Percentiles rank a stretch among this genome's conserved stretches.
Evolutionary conservation across 2,888 invertebrate genomes (phyloP).

Genomic region (Odontothrips loti): DNA sequence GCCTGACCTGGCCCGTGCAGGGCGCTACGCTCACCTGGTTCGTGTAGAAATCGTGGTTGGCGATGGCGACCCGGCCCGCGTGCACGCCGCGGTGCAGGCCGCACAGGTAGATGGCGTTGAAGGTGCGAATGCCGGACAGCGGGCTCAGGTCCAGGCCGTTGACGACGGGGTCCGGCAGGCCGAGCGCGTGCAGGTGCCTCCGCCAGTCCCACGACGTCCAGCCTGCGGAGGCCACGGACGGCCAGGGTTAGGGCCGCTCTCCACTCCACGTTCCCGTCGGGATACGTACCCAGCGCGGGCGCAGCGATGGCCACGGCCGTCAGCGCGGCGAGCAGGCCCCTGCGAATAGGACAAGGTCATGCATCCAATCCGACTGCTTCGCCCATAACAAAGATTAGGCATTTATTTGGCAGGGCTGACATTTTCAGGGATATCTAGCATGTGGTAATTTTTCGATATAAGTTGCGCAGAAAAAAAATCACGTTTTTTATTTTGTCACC

Average conservation of each 20-base stretch:
- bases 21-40: not conserved
- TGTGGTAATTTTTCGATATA: too few relatives aligned
- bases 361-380: not conserved
- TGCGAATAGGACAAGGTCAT: not conserved
- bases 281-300: not conserved
- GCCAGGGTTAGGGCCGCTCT: not conserved
- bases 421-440: too few relatives aligned
- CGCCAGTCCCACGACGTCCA: not conserved
- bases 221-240: not conserved
- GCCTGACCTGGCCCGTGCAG: not conserved
- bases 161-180: not conserved
- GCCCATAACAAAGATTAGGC: too few relatives aligned
- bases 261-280: not conserved
- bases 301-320: not conserved
- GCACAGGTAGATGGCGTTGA: slow-evolving; percentile 7
- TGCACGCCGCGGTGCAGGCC: slow-evolving; percentile 1
- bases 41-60: slow-evolving; percentile 1
- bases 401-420: too few relatives aligned
- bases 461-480: too few relatives aligned
- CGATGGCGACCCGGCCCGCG: not conserved
- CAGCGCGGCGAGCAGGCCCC: not conserved
- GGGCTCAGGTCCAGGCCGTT: not conserved
- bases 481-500: too few relatives aligned
- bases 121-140: not conserved
- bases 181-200: not conserved